A percentile compares a stretch with the other conserved stretches of the same genome.
Evolutionary conservation across 2,797 vertebrate genomes (phyloP).

Genomic region (Cheracebus regulus): DNA sequence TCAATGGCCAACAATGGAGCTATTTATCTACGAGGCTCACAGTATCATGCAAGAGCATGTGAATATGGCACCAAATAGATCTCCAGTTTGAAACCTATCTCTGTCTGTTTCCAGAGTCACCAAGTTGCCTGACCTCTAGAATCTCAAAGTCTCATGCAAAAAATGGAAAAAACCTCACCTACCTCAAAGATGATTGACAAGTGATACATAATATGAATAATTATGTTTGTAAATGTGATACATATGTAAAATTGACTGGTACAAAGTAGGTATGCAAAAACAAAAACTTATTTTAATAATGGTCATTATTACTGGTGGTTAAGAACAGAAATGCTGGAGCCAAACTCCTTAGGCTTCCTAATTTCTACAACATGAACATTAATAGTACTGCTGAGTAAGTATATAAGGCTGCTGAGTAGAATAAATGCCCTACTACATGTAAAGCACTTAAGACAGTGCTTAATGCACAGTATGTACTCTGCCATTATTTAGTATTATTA

Average conservation of each 20-base stretch:
- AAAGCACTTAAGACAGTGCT: not conserved
- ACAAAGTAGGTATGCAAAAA: conserved; percentile 6
- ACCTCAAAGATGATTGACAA: not conserved
- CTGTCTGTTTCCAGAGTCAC: not conserved
- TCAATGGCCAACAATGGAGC: conserved; percentile 1
- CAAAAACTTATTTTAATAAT: conserved; percentile 28
- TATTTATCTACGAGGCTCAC: not conserved
- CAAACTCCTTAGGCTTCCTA: not conserved
- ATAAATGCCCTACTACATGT: not conserved
- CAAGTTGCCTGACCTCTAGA: not conserved
- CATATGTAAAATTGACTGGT: not conserved
- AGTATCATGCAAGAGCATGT: not conserved
- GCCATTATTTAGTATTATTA: not conserved
- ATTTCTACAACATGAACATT: not conserved
- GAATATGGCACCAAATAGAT: not conserved
- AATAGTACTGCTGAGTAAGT: not conserved
- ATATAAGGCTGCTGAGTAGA: not conserved
- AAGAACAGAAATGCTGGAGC: conserved; percentile 16
- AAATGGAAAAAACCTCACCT: not conserved
- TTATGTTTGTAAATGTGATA: not conserved
- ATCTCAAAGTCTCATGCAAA: not conserved
- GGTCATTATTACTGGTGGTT: not conserved
- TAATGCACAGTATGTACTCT: not conserved
- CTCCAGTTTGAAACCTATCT: not conserved
- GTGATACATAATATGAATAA: not conserved